Conservation (phyloP, 2,888 invertebrate genomes). For the Ormyrus pomaceus region DNA sequence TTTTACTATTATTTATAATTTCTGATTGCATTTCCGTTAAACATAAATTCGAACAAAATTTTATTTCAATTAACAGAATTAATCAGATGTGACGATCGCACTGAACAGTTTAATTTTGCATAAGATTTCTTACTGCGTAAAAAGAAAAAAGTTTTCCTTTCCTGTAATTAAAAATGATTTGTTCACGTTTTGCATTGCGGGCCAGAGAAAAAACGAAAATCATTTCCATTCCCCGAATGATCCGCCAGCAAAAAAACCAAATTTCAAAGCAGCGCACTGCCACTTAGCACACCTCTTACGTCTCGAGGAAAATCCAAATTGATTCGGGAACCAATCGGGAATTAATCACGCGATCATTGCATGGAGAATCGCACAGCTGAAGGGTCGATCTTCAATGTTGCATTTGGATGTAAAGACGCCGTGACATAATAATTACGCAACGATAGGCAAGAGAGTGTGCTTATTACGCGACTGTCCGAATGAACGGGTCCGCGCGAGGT, state of each 20-base stretch:
- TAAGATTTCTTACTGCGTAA: no score
- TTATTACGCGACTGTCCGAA: conserved; percentile 24
- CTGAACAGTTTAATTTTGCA: no score
- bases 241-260: background rate
- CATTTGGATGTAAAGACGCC: conserved; percentile 2
- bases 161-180: no score
- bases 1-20: no score
- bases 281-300: background rate
- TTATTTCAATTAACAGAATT: no score
- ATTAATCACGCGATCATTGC: background rate
- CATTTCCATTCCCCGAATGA: conserved; percentile 6
- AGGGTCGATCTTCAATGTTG: background rate
- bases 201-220: background rate
- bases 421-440: conserved; percentile 53
- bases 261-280: no score
- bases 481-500: conserved; percentile 4
- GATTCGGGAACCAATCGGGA: background rate
- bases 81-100: no score
- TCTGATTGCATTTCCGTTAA: no score
- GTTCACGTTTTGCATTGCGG: no score
- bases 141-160: no score
- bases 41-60: no score
- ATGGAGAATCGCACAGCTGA: background rate
- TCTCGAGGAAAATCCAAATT: conserved; percentile 6
- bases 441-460: background rate